Evolutionary conservation across 2,113 vertebrate genomes (phyloP), one percentile per base, ranked within the genome.

Genomic region (Nettapus auritus): DNA sequence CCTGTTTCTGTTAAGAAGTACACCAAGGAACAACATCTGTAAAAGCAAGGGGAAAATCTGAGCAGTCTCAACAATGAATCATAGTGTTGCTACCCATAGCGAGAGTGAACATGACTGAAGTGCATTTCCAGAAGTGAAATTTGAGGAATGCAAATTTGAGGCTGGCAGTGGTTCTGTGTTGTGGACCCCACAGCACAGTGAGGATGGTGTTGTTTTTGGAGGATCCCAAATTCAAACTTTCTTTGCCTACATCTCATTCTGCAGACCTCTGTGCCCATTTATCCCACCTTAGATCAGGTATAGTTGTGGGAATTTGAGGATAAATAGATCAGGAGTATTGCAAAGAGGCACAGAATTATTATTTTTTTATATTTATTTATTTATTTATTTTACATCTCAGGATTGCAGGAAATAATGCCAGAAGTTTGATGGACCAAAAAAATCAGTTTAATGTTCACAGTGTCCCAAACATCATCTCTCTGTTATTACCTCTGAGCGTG

Each of bases 1-100:
- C 29, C 38, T 89, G 5, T 86, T 96, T 93, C 57, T 96, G 79
- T 85, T 93, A 91, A 94, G 90, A 82, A 86, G 52, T 31, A 8
- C 48, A 86, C 46, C 48, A 75, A 81, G 44, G 44, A 84, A 31
- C 46, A 93, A 15, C n/a, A 86, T 60, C 56, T 64, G 13, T 83
- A 92, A 85, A 87, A 79, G 40, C 63, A 60, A 22, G 31, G 62
- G 55, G 48, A 33, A 81, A 75, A 63, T 13, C 46, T 26, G 57
- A 75, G 50, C 64, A 66, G 31, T 73, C 62, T 86, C n/a, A 23
- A 8, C 29, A 74, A 88, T 78, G 18, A 36, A 42, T 93, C 36
- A 29, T 3, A 71, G 42, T 4, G 2, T n/a, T 68, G 13, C 38
- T 71, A 5, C 38, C 68, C 60, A 50, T 66, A 17, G 38, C 15